These are phyloP conservation scores for Spondyliosoma cantharus DNA, from an alignment of 2,797 vertebrate species.

Conservation along the genomic window DNA sequence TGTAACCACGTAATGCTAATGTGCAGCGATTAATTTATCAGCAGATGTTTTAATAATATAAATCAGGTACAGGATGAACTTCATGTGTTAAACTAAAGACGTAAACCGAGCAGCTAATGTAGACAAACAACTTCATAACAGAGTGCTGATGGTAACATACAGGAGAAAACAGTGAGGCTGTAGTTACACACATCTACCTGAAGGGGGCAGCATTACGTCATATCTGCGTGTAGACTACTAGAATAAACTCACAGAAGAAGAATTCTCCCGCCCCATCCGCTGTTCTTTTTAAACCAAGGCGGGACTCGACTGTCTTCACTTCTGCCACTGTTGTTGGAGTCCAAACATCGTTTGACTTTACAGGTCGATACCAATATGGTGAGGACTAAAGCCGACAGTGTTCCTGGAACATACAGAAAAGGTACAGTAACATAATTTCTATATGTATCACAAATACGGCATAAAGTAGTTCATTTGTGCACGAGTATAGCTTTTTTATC, in stretches of 20 bases:
- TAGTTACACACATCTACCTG: neutral
- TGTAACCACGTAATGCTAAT: no score
- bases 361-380: conserved; percentile 73
- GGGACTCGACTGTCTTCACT: conserved; percentile 27
- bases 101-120: no score
- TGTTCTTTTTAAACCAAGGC: conserved; percentile 68
- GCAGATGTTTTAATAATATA: no score
- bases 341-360: accelerated
- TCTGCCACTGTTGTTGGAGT: accelerated
- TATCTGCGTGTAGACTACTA: accelerated
- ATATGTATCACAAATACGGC: accelerated
- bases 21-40: no score
- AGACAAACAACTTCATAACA: no score
- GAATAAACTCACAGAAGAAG: conserved; percentile 42
- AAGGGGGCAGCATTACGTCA: accelerated
- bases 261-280: conserved; percentile 66
- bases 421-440: conserved; percentile 57
- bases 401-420: conserved; percentile 84
- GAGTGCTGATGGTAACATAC: no score
- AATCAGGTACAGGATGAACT: no score
- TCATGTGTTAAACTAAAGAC: no score
- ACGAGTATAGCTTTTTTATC: accelerated
- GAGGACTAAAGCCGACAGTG: conserved; percentile 86
- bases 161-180: neutral
- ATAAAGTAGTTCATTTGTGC: accelerated